Evolutionary conservation across 2,888 invertebrate species (phyloP).

Genomic region (Eupithecia insigniata): DNA sequence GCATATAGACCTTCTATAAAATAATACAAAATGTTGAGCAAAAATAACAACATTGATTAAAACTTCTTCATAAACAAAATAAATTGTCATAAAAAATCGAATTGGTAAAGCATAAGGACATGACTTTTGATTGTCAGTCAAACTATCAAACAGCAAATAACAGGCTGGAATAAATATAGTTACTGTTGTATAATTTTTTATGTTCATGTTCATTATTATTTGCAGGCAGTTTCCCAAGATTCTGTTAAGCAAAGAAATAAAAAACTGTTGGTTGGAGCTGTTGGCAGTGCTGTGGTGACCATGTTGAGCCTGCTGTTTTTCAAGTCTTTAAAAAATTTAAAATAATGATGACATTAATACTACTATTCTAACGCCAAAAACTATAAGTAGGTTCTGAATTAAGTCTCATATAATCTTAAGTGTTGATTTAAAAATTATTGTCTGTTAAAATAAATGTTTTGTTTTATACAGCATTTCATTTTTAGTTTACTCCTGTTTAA

Average conservation of each 20-base stretch:
- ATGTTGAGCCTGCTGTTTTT: constrained; percentile 67
- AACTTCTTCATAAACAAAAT: no score
- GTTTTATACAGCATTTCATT: background rate
- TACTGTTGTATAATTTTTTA: no score
- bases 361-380: background rate
- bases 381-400: background rate
- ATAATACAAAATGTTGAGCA: no score
- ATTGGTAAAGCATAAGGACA: no score
- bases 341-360: constrained; percentile 35
- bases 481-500: constrained; percentile 35
- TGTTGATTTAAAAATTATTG: constrained; percentile 1
- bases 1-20: no score
- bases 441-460: constrained; percentile 4
- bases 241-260: constrained; percentile 57
- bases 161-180: no score
- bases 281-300: constrained; percentile 68
- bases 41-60: no score
- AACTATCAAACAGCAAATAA: no score
- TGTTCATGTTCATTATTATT: constrained; percentile 1
- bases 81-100: no score
- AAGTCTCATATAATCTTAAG: background rate
- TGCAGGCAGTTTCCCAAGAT: constrained; percentile 54
- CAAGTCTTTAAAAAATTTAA: constrained; percentile 66
- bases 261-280: constrained; percentile 70
- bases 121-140: no score